Percentiles rank a stretch among this genome's conserved stretches.
These are phyloP conservation scores for Aptenodytes forsteri DNA, from an alignment of 2,113 vertebrate species.

Conservation along the genomic window DNA sequence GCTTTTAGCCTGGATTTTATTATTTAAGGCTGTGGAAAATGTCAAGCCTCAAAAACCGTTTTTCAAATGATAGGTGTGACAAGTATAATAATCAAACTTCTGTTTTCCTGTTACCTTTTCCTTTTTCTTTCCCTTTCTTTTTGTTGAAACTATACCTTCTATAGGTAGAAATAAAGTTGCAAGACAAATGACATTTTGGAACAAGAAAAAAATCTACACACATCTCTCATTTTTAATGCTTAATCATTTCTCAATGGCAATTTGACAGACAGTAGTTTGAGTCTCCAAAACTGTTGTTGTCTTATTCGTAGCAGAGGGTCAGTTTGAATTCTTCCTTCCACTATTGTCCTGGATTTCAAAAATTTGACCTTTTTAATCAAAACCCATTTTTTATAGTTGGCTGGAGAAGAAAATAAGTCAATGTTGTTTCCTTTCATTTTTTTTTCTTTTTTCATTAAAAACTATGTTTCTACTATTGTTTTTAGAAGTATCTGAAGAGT, in stretches of 20 bases:
- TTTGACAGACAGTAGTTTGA: not conserved
- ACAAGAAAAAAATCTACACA: not conserved
- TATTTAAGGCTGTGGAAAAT: not conserved
- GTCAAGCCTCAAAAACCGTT: not conserved
- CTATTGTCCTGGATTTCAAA: not conserved
- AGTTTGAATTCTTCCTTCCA: not conserved
- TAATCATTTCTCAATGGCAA: not conserved
- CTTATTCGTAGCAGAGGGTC: not conserved
- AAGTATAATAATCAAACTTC: not conserved
- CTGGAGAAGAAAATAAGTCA: not conserved
- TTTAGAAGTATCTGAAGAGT: not conserved
- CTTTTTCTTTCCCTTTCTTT: not conserved
- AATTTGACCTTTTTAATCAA: not conserved
- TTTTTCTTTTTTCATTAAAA: not conserved
- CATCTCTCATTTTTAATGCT: not conserved
- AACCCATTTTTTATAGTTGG: not conserved
- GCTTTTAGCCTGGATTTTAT: conserved; percentile 1
- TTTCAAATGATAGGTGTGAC: not conserved
- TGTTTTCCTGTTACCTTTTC: not conserved
- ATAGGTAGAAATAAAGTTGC: not conserved
- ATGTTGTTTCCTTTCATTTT: not conserved
- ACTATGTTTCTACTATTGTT: not conserved
- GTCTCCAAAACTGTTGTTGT: not conserved
- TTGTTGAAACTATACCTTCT: not conserved
- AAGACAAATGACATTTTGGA: not conserved